These are phyloP conservation scores for Aleadryas rufinucha DNA, from an alignment of 2,113 vertebrate species.

Conservation along the genomic window DNA sequence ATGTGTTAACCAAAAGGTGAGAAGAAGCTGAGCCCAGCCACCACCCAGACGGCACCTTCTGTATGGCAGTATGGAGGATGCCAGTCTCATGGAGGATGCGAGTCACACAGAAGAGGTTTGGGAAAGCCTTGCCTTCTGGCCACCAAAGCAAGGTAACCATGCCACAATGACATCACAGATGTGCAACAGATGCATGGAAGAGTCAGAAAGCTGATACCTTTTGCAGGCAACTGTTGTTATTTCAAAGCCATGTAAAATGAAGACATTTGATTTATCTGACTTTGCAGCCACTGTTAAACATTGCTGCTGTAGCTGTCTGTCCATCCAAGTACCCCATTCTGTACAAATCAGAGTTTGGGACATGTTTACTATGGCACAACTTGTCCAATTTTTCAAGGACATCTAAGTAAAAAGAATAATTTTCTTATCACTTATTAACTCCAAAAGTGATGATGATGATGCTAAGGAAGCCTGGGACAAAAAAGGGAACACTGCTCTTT, in stretches of 20 bases:
- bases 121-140: not conserved
- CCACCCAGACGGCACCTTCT: not conserved
- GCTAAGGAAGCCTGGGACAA: not conserved
- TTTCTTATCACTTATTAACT: not conserved
- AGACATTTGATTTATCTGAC: not conserved
- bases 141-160: not conserved
- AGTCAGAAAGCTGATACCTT: not conserved
- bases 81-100: accelerated
- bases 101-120: not conserved
- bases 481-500: not conserved
- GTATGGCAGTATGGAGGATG: not conserved
- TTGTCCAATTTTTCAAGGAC: not conserved
- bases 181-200: not conserved
- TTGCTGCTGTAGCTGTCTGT: not conserved
- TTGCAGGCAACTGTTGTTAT: not conserved
- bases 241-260: not conserved
- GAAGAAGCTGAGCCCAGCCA: not conserved
- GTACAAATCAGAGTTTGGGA: not conserved
- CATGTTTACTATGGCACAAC: not conserved
- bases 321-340: not conserved
- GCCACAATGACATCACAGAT: not conserved
- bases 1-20: not conserved
- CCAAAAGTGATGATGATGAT: not conserved
- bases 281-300: not conserved
- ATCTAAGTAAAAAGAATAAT: not conserved